These are phyloP conservation scores for Gallinago paraguaiae DNA, from an alignment of 2,113 vertebrate genomes.

Conservation along the genomic window DNA sequence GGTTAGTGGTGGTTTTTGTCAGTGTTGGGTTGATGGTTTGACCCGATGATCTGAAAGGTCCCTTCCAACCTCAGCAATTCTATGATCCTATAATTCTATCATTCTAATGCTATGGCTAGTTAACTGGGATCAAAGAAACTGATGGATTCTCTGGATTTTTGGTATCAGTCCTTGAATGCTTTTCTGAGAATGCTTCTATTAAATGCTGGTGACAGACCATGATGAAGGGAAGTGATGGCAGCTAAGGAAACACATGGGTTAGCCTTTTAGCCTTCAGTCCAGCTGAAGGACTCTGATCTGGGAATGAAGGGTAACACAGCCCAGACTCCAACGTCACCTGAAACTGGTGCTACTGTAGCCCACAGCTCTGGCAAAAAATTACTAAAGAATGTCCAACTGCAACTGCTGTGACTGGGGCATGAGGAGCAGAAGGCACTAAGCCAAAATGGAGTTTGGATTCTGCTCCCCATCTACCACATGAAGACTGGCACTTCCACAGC, in stretches of 20 bases:
- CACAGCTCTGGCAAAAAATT: not conserved
- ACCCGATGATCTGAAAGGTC: too few species aligned
- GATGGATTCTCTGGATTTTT: not conserved
- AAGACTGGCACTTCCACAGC: not conserved
- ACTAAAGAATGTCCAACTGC: not conserved
- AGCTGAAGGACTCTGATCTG: not conserved
- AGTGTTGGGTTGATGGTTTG: too few species aligned
- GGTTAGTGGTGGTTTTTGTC: too few species aligned
- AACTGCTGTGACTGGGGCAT: not conserved
- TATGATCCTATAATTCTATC: too few species aligned
- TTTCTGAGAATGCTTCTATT: not conserved
- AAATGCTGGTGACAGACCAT: not conserved
- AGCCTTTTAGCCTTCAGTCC: not conserved
- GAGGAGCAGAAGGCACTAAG: not conserved
- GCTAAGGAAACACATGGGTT: not conserved
- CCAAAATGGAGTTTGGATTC: not conserved
- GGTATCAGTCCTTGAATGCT: not conserved
- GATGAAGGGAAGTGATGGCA: not conserved
- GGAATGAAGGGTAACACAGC: not conserved
- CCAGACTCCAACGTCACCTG: not conserved
- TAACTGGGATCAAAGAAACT: not conserved
- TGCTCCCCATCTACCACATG: not conserved
- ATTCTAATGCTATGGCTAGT: not conserved
- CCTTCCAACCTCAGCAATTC: too few species aligned
- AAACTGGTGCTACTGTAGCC: not conserved